Base-by-base conservation (phyloP, 1,140 invertebrate species). In the Sarcophaga bullata region DNA sequence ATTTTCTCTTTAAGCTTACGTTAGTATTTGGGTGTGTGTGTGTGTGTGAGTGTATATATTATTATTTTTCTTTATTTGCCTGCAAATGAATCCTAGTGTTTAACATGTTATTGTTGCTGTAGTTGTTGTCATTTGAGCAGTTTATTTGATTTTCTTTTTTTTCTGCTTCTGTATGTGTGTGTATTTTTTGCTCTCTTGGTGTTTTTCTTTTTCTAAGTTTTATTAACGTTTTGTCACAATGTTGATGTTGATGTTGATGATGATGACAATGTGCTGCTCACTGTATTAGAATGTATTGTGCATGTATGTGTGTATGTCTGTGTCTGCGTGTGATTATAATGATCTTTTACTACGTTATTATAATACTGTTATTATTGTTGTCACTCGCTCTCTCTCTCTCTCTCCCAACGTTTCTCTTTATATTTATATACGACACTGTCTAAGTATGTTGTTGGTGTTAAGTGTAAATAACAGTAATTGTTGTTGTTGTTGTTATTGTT, bases 391-490 rank as follows among this genome's bases (percentile, higher is more conserved):
- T 58, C 13, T 58, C n/a, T 58, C n/a, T 58, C 54, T n/a, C 54
- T 68, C 17, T 17, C 62, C 17, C 58, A 62, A 5, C 13, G 17
- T 68, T 9, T 37, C 25, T 37, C 25, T 37, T 68, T 68, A 19
- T 25, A 68, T 25, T 68, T 68, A 10, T 25, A 9, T 68, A 19
- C 19, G 15, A 2, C 25, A 19, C 1, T 0, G 9, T 19, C 6
- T 68, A 68, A 68, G 62, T 19, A 68, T 68, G 62, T 68, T 68
- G 62, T 68, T 68, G 19, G 62, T 19, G 19, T 68, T 68, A 68
- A 68, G 62, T 68, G 62, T 68, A 68, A 68, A 68, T 68, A 68
- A 68, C 62, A 68, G 62, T 68, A 68, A 68, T 68, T 68, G 62
- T 25, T 68, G 62, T 68, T 19, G 62, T 68, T 68, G 19, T 68